Conservation (phyloP, 92 coral and sea anemone genomes). For the Porites evermanni region DNA sequence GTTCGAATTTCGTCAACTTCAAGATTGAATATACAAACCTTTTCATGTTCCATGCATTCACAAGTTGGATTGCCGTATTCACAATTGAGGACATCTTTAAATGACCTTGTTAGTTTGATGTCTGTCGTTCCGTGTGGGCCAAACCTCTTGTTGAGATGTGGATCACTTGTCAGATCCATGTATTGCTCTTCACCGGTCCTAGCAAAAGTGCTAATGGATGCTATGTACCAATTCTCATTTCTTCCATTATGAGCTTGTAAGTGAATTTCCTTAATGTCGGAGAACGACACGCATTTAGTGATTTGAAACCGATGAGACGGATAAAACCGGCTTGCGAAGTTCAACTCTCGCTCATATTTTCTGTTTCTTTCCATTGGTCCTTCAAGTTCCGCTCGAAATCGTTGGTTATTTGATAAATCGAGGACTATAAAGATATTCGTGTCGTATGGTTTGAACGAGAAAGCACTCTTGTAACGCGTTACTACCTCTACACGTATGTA, state of each 20-base stretch:
- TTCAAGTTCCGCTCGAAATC: too few species aligned
- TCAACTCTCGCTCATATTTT: too few species aligned
- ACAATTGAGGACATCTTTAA: neutral
- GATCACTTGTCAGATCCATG: constrained; percentile 2
- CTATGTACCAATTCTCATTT: constrained; percentile 30
- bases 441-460: too few species aligned
- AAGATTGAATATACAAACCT: constrained; percentile 22
- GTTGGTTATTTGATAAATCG: too few species aligned
- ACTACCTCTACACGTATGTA: constrained; percentile 30
- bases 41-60: constrained; percentile 5
- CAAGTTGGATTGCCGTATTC: constrained; percentile 36
- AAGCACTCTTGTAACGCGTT: too few species aligned
- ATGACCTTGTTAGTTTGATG: constrained; percentile 1
- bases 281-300: neutral
- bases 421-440: too few species aligned
- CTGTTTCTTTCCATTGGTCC: too few species aligned
- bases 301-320: too few species aligned
- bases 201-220: constrained; percentile 23
- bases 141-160: constrained; percentile 23
- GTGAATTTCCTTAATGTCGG: constrained; percentile 24
- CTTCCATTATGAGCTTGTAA: constrained; percentile 5
- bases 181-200: constrained; percentile 4
- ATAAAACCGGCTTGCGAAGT: too few species aligned
- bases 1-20: constrained; percentile 7
- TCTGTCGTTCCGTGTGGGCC: constrained; percentile 12